Percentiles rank a stretch among this genome's conserved stretches.
These are phyloP conservation scores for Bibio marci DNA, from an alignment of 2,888 invertebrate genomes.

Conservation along the genomic window DNA sequence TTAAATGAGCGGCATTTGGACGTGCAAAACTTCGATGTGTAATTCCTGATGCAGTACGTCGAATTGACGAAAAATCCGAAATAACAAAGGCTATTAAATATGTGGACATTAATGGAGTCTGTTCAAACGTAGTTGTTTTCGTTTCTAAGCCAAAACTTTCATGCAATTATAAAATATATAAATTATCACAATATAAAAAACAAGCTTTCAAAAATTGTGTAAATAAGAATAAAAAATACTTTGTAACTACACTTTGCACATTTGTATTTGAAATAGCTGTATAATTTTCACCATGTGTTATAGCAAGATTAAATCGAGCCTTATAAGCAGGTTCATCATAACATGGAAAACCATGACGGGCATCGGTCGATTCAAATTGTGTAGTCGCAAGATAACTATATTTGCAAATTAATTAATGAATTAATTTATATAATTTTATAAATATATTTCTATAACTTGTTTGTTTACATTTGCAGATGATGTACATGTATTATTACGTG, in stretches of 20 bases:
- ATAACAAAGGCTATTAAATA: constrained; percentile 70
- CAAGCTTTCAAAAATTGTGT: too few species aligned
- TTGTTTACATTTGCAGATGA: constrained; percentile 22
- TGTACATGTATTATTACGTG: background rate
- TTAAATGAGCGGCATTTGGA: constrained; percentile 22
- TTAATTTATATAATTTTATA: too few species aligned
- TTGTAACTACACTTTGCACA: constrained; percentile 6
- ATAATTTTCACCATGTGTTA: constrained; percentile 18
- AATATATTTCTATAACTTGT: too few species aligned
- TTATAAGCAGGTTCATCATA: constrained; percentile 53
- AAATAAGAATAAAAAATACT: constrained; percentile 3
- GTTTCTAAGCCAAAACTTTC: constrained; percentile 6
- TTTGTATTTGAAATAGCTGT: constrained; percentile 32
- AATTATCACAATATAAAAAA: background rate
- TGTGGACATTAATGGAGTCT: constrained; percentile 41
- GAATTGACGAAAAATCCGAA: constrained; percentile 31
- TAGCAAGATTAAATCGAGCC: constrained; percentile 33
- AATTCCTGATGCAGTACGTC: constrained; percentile 18
- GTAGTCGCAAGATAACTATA: constrained; percentile 37
- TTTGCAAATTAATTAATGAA: background rate
- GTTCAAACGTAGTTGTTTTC: constrained; percentile 34
- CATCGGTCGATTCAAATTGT: constrained; percentile 47
- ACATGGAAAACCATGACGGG: constrained; percentile 56
- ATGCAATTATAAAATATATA: background rate
- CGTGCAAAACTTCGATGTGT: constrained; percentile 23